Evolutionary conservation across 2,797 vertebrate genomes (phyloP).

Genomic region (Cygnus olor): DNA sequence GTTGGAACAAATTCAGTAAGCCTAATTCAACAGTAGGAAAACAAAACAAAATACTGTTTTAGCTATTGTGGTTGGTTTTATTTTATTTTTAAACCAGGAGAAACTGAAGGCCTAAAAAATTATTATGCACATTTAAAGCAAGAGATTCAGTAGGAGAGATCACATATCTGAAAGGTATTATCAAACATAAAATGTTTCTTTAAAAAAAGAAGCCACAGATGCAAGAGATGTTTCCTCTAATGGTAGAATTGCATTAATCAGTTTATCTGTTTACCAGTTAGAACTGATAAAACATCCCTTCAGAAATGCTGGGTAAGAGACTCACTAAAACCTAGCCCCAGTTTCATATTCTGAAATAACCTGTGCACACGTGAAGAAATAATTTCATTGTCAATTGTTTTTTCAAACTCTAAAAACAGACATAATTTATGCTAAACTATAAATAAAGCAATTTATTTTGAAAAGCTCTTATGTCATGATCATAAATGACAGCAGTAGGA

Average conservation of each 20-base stretch:
- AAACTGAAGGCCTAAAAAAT: neutral
- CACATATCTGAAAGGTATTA: neutral
- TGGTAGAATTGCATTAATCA: neutral
- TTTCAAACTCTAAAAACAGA: neutral
- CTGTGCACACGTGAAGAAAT: neutral
- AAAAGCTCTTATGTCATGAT: neutral
- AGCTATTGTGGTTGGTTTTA: neutral
- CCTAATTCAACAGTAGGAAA: neutral
- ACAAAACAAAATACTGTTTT: neutral
- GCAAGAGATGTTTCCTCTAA: neutral
- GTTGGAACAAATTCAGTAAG: neutral
- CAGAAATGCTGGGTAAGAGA: neutral
- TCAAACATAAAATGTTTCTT: neutral
- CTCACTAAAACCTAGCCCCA: neutral
- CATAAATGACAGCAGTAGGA: neutral
- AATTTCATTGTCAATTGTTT: slow-evolving; percentile 12
- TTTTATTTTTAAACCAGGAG: neutral
- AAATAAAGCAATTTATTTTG: neutral
- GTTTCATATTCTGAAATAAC: neutral
- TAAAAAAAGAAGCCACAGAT: neutral
- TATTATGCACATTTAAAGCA: neutral
- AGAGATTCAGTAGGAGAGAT: neutral
- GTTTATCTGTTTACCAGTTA: neutral
- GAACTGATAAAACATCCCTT: neutral
- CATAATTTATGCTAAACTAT: neutral